Evolutionary conservation across 2,797 vertebrate genomes (phyloP).

Genomic region (Uromys caudimaculatus): DNA sequence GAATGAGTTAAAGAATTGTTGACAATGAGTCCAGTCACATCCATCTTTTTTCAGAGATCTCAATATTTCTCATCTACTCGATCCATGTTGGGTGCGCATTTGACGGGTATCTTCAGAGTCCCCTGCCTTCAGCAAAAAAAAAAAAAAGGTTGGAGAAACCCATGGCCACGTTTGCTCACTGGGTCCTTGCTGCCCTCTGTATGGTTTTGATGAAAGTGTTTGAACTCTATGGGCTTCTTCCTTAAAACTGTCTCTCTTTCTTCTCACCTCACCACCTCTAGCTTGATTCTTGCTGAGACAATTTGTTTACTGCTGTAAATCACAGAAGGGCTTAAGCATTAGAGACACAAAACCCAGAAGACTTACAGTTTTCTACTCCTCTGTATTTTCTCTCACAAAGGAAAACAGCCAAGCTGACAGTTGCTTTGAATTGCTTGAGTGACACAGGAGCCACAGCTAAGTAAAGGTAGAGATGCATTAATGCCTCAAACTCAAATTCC

Average conservation of each 20-base stretch:
- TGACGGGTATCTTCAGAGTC: not conserved
- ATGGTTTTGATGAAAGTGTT: not conserved
- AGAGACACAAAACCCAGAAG: constrained; percentile 9
- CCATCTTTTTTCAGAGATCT: not conserved
- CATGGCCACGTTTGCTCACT: not conserved
- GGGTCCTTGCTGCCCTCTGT: not conserved
- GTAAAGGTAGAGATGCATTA: constrained; percentile 38
- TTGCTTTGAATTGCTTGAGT: constrained; percentile 27
- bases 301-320: constrained; percentile 23
- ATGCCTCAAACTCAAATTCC: constrained; percentile 19
- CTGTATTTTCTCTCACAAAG: constrained; percentile 33
- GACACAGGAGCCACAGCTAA: not conserved
- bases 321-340: not conserved
- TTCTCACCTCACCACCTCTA: not conserved
- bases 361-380: constrained; percentile 1
- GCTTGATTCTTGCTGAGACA: not conserved
- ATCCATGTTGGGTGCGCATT: not conserved
- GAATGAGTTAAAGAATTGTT: not conserved
- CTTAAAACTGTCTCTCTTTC: not conserved
- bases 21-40: not conserved
- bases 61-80: not conserved
- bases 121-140: not conserved
- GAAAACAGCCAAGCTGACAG: constrained; percentile 10
- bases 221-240: not conserved
- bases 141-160: not conserved